These are phyloP conservation scores for Noctilio leporinus DNA, from an alignment of 2,113 vertebrate species.

Conservation along the genomic window DNA sequence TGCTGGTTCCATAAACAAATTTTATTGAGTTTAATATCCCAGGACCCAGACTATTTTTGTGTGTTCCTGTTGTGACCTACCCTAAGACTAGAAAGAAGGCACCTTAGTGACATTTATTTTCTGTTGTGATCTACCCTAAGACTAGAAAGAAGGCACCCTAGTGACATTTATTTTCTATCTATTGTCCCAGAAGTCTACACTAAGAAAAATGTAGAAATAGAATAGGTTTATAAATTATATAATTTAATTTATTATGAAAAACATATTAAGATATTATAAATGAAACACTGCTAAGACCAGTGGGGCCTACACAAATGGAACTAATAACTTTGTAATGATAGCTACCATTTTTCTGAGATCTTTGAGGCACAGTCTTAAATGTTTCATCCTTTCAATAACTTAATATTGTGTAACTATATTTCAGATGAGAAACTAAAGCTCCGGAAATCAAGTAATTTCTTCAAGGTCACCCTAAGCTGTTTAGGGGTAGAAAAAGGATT, in stretches of 20 bases:
- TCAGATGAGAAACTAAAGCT: not conserved
- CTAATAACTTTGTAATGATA: not conserved
- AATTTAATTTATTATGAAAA: not conserved
- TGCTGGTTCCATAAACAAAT: not conserved
- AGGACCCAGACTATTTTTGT: not conserved
- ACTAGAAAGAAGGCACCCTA: not conserved
- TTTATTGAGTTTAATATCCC: not conserved
- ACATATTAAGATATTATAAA: not conserved
- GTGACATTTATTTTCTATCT: not conserved
- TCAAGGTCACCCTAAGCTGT: not conserved
- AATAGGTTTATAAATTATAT: not conserved
- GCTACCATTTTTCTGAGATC: not conserved
- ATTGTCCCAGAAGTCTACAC: not conserved
- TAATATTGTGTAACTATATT: not conserved
- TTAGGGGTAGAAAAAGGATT: not conserved
- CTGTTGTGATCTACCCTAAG: not conserved
- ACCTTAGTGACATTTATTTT: not conserved
- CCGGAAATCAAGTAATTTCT: not conserved
- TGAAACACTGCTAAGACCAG: not conserved
- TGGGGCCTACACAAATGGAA: not conserved
- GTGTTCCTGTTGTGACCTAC: not conserved
- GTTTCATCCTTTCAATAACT: not conserved
- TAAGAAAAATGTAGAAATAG: not conserved
- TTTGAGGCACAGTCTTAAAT: not conserved
- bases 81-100: not conserved